Conservation (phyloP, 2,113 vertebrate species). For the Riparia riparia region DNA sequence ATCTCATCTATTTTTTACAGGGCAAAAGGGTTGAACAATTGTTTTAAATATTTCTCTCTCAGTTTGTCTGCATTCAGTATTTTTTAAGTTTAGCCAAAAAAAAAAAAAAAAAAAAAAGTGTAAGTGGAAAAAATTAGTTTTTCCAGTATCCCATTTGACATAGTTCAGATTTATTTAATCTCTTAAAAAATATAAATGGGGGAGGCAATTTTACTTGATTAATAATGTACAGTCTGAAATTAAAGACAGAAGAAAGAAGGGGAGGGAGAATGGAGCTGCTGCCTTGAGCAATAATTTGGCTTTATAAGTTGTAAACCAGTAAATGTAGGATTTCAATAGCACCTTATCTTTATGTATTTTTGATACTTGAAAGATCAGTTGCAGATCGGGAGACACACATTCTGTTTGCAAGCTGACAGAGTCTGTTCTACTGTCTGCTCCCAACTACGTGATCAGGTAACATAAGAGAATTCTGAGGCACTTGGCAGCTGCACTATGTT, state of each 20-base stretch:
- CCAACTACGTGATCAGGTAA: constrained; percentile 59
- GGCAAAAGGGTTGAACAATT: background rate
- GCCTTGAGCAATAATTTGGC: background rate
- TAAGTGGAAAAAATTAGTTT: background rate
- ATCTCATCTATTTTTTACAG: background rate
- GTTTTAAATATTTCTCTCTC: background rate
- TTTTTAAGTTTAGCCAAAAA: background rate
- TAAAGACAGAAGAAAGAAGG: background rate
- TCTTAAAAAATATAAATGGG: background rate
- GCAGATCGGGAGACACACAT: background rate
- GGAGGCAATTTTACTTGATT: background rate
- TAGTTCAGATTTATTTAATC: background rate
- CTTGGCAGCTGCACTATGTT: constrained; percentile 52
- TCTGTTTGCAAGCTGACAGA: constrained; percentile 56
- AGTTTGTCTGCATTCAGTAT: background rate
- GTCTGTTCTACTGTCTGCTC: constrained; percentile 58
- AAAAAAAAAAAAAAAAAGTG: background rate
- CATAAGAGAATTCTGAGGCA: constrained; percentile 24
- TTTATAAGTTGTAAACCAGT: background rate
- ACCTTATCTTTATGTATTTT: constrained; percentile 34
- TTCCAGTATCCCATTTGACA: background rate
- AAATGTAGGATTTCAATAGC: constrained; percentile 8
- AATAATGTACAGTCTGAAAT: background rate
- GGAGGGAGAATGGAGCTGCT: background rate
- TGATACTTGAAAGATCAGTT: constrained; percentile 23